Evolutionary conservation across 2,113 vertebrate species (phyloP), one percentile per base, ranked within the genome.

Genomic region (Aythya baeri): DNA sequence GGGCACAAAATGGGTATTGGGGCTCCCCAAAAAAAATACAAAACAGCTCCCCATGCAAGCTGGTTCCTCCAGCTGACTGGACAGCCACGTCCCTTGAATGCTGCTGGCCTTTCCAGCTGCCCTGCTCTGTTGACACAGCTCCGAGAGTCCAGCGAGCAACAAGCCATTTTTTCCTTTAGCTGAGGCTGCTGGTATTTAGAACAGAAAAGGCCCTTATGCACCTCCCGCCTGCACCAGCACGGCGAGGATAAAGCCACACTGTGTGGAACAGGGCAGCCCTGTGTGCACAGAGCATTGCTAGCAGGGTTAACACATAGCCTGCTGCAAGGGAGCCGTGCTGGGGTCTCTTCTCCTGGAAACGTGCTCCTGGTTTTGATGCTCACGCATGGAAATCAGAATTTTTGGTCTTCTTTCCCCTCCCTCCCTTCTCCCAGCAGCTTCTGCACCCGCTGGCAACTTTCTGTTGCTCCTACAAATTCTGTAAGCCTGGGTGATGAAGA

Each of bases 251-350:
- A 95, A 96, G 93, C 89, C 25, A 11, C 86, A 66, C 67, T 96
- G 91, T 97, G 88, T 27, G 3, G 95, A 94, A 94, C 96, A 97
- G 96, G 94, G 78, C 88, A 18, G 86, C 72, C 80, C 80, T 94
- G 50, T 94, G 86, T 14, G 80, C 58, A 14, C 4, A 36, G 67
- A 7, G 44, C 1, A 20, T 23, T 55, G 62, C 89, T 70, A 27
- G 52, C n/a, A 5, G 73, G 65, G 71, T 10, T 78, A 55, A 73
- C 54, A 3, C 34, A 10, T 31, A 8, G 44, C 91, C 52, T 0
- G 34, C 6, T 38, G 67, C 90, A 6, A 1, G 70, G 83, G 5
- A 83, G 73, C 58, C 1, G 0, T 4, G 61, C 32, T 5, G 79
- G 67, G 27, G 1, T 32, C 44, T 65, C 90, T 77, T 57, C 54